Conservation (phyloP, 1,140 invertebrate species). For the Cataglyphis hispanica region DNA sequence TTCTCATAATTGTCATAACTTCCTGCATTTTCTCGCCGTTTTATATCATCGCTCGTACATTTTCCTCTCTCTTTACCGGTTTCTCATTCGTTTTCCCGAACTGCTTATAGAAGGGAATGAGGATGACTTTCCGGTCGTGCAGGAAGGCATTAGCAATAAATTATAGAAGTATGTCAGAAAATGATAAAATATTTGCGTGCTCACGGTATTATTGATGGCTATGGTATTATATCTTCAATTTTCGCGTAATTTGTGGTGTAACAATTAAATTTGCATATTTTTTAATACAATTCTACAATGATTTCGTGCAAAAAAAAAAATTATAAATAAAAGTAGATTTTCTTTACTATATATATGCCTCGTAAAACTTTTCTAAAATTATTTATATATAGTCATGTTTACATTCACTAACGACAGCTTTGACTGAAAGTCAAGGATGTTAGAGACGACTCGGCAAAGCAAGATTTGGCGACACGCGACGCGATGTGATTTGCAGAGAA, state of each 20-base stretch:
- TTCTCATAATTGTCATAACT: slow-evolving; percentile 79
- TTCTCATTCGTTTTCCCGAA: slow-evolving; percentile 45
- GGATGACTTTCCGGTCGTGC: slow-evolving; percentile 21
- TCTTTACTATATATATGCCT: neutral
- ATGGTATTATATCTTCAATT: slow-evolving; percentile 58
- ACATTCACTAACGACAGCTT: neutral
- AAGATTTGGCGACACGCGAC: slow-evolving; percentile 16
- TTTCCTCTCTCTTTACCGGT: slow-evolving; percentile 35
- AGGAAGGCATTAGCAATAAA: slow-evolving; percentile 71
- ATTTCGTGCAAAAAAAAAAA: neutral
- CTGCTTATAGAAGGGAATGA: slow-evolving; percentile 26
- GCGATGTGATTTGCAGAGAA: neutral
- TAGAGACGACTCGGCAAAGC: neutral
- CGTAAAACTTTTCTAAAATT: neutral
- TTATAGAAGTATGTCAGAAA: slow-evolving; percentile 58
- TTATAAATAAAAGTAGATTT: neutral
- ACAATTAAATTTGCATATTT: neutral
- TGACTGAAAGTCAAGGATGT: neutral
- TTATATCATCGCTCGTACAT: slow-evolving; percentile 55
- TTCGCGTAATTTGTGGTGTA: slow-evolving; percentile 21
- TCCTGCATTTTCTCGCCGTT: slow-evolving; percentile 75
- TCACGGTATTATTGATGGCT: slow-evolving; percentile 40
- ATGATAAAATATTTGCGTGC: slow-evolving; percentile 69
- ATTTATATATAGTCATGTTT: neutral
- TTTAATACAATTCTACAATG: neutral